Percentiles rank a stretch among this genome's conserved stretches.
phyloP scores from a whole-genome alignment of 1,140 invertebrate genomes.

The Dreissena polymorpha region DNA sequence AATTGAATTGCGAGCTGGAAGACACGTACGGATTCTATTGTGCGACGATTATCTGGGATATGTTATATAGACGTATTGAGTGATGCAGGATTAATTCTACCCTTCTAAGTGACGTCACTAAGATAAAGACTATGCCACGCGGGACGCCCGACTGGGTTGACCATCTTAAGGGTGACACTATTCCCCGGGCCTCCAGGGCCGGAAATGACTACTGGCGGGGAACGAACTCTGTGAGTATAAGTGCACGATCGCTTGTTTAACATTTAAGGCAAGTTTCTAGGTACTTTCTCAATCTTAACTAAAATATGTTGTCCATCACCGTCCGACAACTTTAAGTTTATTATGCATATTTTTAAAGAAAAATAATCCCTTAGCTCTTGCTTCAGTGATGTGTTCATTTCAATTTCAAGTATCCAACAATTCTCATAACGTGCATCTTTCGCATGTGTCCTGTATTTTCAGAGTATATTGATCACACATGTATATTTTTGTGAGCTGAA shows the following conservation, averaged over 20 bases:
- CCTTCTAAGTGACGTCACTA: neutral
- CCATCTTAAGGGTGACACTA: conserved; percentile 41
- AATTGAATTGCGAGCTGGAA: neutral
- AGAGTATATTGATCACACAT: too few species aligned
- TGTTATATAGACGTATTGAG: neutral
- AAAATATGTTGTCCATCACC: neutral
- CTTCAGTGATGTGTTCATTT: neutral
- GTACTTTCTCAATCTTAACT: neutral
- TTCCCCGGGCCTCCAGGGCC: conserved; percentile 16
- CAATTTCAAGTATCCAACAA: neutral
- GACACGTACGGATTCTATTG: neutral
- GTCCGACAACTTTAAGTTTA: neutral
- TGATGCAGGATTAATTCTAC: neutral
- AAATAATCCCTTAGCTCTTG: neutral
- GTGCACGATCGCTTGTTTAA: neutral
- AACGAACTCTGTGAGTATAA: conserved; percentile 42
- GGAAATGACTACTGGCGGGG: conserved; percentile 39
- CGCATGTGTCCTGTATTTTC: too few species aligned
- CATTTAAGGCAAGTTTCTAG: neutral
- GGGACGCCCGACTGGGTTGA: conserved; percentile 52
- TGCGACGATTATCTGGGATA: neutral
- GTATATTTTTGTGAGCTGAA: too few species aligned
- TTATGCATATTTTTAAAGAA: too few species aligned
- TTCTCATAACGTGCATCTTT: neutral
- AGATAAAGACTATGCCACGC: conserved; percentile 20